Percentiles rank a stretch among this genome's conserved stretches.
These are phyloP conservation scores for Calephelis perditalis DNA, from an alignment of 2,888 invertebrate species.

Conservation along the genomic window DNA sequence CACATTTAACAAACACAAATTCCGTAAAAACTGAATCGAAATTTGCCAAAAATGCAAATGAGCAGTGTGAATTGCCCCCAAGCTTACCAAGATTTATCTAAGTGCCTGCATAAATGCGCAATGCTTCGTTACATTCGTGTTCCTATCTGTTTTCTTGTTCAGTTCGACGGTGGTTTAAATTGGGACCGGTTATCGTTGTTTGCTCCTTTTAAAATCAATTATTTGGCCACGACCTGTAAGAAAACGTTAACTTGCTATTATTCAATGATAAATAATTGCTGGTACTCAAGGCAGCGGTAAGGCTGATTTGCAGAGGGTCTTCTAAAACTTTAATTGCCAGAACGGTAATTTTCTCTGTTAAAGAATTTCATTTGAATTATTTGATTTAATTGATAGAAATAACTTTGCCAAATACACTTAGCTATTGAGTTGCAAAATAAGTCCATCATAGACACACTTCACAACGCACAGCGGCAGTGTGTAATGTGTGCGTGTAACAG, in stretches of 20 bases:
- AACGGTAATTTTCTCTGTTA: no score
- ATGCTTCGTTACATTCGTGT: conserved; percentile 37
- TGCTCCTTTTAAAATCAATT: conserved; percentile 35
- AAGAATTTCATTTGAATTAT: no score
- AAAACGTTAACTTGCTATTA: neutral
- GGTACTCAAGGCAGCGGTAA: no score
- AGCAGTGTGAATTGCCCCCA: conserved; percentile 29
- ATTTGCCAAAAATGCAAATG: conserved; percentile 13
- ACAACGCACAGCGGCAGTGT: no score
- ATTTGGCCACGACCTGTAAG: conserved; percentile 20
- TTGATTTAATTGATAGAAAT: no score
- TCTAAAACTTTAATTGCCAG: no score
- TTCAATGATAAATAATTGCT: neutral
- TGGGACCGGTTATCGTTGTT: conserved; percentile 39
- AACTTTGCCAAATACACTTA: no score
- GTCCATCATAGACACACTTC: no score
- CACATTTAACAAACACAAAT: neutral
- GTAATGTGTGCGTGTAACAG: no score
- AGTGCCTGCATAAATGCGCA: conserved; percentile 50
- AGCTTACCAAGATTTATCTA: conserved; percentile 45
- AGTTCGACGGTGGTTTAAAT: conserved; percentile 38
- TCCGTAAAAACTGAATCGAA: conserved; percentile 16
- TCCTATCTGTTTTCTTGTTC: conserved; percentile 34
- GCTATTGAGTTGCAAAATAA: no score
- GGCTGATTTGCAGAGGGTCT: no score